Conservation (phyloP, 2,888 invertebrate genomes). For the Clitarchus hookeri region DNA sequence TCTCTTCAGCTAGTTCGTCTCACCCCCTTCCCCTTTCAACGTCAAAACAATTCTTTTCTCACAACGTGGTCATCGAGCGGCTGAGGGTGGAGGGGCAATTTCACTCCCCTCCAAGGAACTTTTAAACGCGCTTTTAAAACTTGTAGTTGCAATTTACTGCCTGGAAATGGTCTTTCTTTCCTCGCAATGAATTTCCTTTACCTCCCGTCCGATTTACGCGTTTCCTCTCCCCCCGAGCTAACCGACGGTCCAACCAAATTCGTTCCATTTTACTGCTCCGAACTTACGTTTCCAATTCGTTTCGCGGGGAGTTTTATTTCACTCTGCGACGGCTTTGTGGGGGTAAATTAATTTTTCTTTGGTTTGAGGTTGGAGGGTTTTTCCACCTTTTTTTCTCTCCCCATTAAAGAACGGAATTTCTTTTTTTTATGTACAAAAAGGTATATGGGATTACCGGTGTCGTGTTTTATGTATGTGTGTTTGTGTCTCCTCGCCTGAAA, state of each 20-base stretch:
- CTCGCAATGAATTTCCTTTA: background rate
- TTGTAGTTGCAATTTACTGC: background rate
- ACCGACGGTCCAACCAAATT: background rate
- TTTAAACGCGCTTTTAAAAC: constrained; percentile 8
- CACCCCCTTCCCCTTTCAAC: no score
- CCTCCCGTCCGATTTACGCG: background rate
- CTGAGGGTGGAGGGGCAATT: background rate
- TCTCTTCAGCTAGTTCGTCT: no score
- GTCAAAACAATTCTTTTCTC: no score
- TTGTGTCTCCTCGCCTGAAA: no score
- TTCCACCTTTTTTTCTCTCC: background rate
- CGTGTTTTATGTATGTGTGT: no score
- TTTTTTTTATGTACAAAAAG: no score
- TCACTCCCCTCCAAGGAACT: background rate
- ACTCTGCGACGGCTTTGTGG: background rate
- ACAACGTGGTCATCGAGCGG: background rate
- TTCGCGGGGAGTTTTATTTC: constrained; percentile 1
- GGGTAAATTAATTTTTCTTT: background rate
- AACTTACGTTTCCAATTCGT: background rate
- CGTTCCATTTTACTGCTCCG: background rate
- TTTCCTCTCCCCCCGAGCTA: background rate
- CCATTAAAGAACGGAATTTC: no score
- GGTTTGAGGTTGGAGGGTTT: background rate
- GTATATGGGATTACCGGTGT: no score
- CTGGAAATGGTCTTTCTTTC: background rate